Evolutionary conservation across 2,888 invertebrate species (phyloP).

Genomic region (Fissipunctia ypsillon): DNA sequence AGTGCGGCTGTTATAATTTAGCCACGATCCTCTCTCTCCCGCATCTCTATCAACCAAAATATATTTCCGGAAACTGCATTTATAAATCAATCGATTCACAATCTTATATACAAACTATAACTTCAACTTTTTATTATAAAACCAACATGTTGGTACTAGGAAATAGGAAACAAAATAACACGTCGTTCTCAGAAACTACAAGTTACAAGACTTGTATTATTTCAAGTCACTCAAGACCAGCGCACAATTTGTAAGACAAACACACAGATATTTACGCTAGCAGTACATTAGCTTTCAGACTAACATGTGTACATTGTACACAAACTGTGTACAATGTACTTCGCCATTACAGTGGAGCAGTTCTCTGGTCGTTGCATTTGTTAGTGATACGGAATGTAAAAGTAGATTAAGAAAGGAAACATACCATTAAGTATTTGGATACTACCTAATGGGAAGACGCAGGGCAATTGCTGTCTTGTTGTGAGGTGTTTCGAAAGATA

Average conservation of each 20-base stretch:
- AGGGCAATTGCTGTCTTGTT: too few species aligned
- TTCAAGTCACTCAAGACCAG: conserved; percentile 29
- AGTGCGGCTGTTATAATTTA: too few species aligned
- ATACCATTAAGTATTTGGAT: not conserved
- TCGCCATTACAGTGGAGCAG: conserved; percentile 13
- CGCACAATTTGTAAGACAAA: conserved; percentile 55
- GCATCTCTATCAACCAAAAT: too few species aligned
- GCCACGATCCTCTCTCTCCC: too few species aligned
- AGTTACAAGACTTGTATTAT: conserved; percentile 37
- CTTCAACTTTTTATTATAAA: conserved; percentile 2
- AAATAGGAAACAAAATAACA: conserved; percentile 14
- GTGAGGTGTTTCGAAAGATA: too few species aligned
- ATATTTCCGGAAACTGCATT: not conserved
- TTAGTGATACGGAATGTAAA: conserved; percentile 15
- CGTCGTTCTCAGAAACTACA: not conserved
- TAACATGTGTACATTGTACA: conserved; percentile 45
- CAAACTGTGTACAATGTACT: conserved; percentile 38
- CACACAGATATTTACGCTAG: conserved; percentile 38
- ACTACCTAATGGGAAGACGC: too few species aligned
- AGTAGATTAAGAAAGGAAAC: not conserved
- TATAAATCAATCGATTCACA: not conserved
- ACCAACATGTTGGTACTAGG: not conserved
- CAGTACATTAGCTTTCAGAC: conserved; percentile 54
- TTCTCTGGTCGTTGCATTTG: conserved; percentile 21
- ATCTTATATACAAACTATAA: conserved; percentile 7